Conservation (phyloP, 1,140 invertebrate genomes). For the Campoletis sonorensis region DNA sequence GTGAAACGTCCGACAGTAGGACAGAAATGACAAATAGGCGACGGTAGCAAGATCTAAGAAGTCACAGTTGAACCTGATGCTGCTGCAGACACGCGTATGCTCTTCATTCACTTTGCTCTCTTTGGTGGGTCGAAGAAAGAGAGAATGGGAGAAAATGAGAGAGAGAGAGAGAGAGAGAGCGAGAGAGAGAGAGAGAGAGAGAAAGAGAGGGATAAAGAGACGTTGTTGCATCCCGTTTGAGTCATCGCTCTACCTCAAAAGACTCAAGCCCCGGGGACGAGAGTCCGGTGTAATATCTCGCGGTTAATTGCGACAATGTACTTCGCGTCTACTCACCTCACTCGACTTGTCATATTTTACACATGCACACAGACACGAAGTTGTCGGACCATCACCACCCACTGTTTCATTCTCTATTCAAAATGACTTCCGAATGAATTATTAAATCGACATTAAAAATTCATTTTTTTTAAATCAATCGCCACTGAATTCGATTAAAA, state of each 20-base stretch:
- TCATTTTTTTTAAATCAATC: too few species aligned
- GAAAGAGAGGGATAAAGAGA: constrained; percentile 49
- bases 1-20: constrained; percentile 21
- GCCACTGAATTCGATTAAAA: too few species aligned
- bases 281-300: constrained; percentile 52
- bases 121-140: constrained; percentile 42
- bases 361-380: neutral
- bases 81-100: constrained; percentile 37
- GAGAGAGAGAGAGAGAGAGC: constrained; percentile 53
- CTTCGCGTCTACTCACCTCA: constrained; percentile 39
- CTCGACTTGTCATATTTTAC: constrained; percentile 1
- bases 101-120: constrained; percentile 50
- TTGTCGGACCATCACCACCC: too few species aligned
- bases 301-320: constrained; percentile 63
- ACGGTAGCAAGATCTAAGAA: constrained; percentile 18
- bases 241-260: constrained; percentile 48
- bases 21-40: constrained; percentile 36
- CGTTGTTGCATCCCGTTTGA: constrained; percentile 46
- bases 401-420: neutral
- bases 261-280: constrained; percentile 25
- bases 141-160: constrained; percentile 53
- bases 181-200: constrained; percentile 48
- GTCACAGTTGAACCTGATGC: constrained; percentile 8
- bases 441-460: too few species aligned
- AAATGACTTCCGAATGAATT: neutral